These are phyloP conservation scores for Tetheella fluctuosa DNA, from an alignment of 2,888 invertebrate species.

Conservation along the genomic window DNA sequence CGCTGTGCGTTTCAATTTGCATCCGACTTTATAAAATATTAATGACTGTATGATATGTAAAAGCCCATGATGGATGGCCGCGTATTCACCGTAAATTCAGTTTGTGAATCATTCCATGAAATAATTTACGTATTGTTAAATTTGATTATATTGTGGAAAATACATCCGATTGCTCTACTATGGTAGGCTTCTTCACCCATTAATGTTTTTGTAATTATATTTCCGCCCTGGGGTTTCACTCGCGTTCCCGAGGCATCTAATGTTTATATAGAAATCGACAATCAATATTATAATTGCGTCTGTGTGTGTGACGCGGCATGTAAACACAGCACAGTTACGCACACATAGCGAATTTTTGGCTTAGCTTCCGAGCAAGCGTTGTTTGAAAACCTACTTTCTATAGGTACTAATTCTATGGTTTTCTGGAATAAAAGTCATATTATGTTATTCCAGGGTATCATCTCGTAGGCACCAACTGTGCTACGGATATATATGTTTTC, in stretches of 20 bases:
- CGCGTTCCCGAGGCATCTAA: too few species aligned
- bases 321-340: too few species aligned
- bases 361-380: too few species aligned
- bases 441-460: not conserved
- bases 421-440: not conserved
- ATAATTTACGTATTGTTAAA: not conserved
- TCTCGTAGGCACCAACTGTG: not conserved
- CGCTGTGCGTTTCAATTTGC: not conserved
- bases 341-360: too few species aligned
- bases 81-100: not conserved
- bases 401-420: not conserved
- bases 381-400: too few species aligned
- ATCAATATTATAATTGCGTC: too few species aligned
- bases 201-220: not conserved
- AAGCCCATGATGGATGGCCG: not conserved
- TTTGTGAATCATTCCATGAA: not conserved
- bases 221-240: too few species aligned
- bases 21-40: not conserved
- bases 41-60: not conserved
- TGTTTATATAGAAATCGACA: too few species aligned
- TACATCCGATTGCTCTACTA: not conserved
- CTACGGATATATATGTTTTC: not conserved
- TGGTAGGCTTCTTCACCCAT: not conserved
- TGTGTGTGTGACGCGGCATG: too few species aligned
- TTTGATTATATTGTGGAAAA: not conserved